Evolutionary conservation across 2,113 vertebrate species (phyloP).

Genomic region (Cathartes aura): DNA sequence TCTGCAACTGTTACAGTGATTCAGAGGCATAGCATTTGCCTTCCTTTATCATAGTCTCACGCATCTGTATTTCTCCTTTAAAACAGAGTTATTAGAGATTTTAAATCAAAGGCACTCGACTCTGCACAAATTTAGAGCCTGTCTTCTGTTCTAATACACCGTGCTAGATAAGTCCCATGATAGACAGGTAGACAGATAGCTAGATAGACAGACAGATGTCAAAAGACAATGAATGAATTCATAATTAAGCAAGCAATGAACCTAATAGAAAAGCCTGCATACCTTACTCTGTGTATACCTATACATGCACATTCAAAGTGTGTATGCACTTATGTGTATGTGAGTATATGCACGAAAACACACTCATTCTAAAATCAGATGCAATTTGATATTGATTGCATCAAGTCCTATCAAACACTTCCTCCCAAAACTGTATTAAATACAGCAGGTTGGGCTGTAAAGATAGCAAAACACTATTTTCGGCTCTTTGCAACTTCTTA

Average conservation of each 20-base stretch:
- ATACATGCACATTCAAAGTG: not conserved
- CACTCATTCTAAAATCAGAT: not conserved
- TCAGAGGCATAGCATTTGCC: not conserved
- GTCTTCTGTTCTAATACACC: not conserved
- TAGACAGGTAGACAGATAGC: not conserved
- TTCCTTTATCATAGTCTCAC: not conserved
- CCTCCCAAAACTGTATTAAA: not conserved
- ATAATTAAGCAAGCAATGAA: not conserved
- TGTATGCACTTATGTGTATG: not conserved
- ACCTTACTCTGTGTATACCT: not conserved
- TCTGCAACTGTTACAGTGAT: not conserved
- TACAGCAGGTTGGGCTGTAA: not conserved
- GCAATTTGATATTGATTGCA: not conserved
- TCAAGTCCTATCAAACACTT: not conserved
- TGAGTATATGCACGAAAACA: not conserved
- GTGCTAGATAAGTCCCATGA: not conserved
- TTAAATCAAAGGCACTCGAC: not conserved
- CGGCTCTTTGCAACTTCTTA: constrained; percentile 10
- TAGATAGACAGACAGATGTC: not conserved
- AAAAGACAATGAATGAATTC: not conserved
- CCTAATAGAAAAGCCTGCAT: not conserved
- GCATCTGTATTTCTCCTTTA: not conserved
- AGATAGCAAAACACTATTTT: constrained; percentile 29
- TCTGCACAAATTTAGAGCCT: not conserved
- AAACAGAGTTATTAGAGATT: not conserved